Evolutionary conservation across 2,797 vertebrate genomes (phyloP).

Genomic region (Cuniculus paca): DNA sequence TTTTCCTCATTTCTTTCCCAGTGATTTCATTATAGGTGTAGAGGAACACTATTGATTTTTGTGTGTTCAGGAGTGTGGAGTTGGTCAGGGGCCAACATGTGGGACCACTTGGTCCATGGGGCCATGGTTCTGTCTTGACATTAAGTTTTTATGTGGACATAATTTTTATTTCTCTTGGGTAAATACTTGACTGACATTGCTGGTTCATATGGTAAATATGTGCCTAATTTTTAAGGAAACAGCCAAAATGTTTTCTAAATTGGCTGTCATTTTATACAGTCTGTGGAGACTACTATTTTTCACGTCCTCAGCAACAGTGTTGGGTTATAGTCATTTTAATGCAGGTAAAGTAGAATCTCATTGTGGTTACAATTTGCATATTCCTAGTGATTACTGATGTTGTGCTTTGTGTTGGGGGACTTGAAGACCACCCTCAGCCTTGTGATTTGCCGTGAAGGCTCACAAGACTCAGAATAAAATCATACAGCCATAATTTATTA

Average conservation of each 20-base stretch:
- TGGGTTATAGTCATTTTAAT: neutral
- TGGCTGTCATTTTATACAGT: neutral
- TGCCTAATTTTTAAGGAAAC: slow-evolving; percentile 11
- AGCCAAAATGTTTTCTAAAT: neutral
- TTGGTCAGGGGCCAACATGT: too few species aligned
- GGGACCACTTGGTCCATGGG: too few species aligned
- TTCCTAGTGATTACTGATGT: neutral
- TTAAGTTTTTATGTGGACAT: neutral
- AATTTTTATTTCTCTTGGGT: neutral
- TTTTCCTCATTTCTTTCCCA: too few species aligned
- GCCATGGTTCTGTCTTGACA: too few species aligned
- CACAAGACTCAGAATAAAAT: neutral
- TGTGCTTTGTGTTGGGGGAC: neutral
- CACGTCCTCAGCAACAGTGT: neutral
- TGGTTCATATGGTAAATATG: neutral
- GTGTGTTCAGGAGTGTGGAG: too few species aligned
- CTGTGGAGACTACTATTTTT: neutral
- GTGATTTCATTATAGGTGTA: too few species aligned
- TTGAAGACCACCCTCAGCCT: neutral
- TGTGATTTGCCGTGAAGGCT: neutral
- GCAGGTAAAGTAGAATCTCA: neutral
- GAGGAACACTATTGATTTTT: too few species aligned
- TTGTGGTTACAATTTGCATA: neutral
- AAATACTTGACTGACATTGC: neutral
- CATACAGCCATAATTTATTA: neutral